Evolutionary conservation across 2,113 vertebrate genomes (phyloP), one percentile per base, ranked within the genome.

Genomic region (Oreochromis aureus): DNA sequence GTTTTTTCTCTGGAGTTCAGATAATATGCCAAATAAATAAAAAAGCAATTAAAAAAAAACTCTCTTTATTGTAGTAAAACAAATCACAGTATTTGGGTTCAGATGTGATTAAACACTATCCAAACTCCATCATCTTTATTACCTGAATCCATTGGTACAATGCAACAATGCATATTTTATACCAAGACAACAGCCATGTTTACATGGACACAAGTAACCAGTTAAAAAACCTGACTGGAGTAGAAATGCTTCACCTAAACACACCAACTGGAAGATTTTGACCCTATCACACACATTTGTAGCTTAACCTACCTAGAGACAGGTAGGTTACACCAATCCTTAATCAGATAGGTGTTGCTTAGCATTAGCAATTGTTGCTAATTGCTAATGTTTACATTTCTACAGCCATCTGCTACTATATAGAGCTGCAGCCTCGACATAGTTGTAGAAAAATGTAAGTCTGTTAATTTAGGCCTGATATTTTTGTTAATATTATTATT

Each of bases 151-250:
- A 76, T 19, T 71, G 39, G 13, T 44, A 71, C 39, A 71, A 44
- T 44, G 8, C 39, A 46, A 66, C 19, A 6, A 39, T 39, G 61
- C 34, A 39, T 66, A 39, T 41, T 73, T 46, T 73, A 73, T 46
- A 73, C 69, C 39, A 73, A 73, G 69, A 46, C 41, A 69, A 39
- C n/a, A 44, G 36, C 66, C n/a, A 71, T 16, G 63, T 16, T 71
- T 44, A 24, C 36, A 71, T 1, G 63, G 7, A 71, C 66, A 24
- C n/a, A 71, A 44, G 1, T 71, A 71, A 41, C 1, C 36, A 41
- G 36, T 41, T 44, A 63, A 66, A 44, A 71, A 16, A 24, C 36
- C 2, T 24, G 7, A 44, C 66, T 6, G 36, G 66, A 44, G 44
- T 71, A 71, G 36, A 71, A 44, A 3, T 1, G n/a, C 36, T 71